These are phyloP conservation scores for Eristalis tenax DNA, from an alignment of 2,888 invertebrate genomes.

Conservation along the genomic window DNA sequence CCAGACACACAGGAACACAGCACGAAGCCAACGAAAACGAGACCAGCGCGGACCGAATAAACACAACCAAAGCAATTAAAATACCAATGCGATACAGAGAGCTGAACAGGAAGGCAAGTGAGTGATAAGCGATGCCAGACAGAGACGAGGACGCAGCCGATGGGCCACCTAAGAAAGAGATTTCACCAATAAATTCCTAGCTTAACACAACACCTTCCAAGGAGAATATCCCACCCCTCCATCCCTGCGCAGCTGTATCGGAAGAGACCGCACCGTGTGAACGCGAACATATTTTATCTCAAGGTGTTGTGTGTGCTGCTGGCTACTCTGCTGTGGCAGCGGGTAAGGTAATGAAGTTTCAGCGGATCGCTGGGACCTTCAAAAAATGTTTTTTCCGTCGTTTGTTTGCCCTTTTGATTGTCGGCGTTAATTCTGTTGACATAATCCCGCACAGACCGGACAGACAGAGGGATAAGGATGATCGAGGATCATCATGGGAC, in stretches of 20 bases:
- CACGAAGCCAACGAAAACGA: not conserved
- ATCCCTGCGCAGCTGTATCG: not conserved
- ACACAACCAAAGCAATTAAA: constrained; percentile 35
- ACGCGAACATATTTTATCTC: constrained; percentile 32
- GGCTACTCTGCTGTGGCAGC: not conserved
- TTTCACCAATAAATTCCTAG: constrained; percentile 55
- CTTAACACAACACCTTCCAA: constrained; percentile 18
- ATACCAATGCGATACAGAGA: constrained; percentile 4
- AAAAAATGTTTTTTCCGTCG: constrained; percentile 14
- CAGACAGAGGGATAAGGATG: not conserved
- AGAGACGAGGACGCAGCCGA: constrained; percentile 23
- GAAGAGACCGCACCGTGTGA: constrained; percentile 19
- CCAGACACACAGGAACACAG: not conserved
- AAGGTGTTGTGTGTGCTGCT: not conserved
- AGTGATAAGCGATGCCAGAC: constrained; percentile 33
- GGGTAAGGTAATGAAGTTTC: constrained; percentile 6
- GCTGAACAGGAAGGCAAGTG: not conserved
- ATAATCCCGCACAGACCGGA: constrained; percentile 23
- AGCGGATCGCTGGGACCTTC: not conserved
- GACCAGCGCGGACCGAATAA: constrained; percentile 10
- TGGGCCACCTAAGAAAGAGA: constrained; percentile 21
- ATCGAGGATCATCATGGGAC: not conserved
- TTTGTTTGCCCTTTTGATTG: constrained; percentile 25
- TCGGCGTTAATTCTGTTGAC: constrained; percentile 31
- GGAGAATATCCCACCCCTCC: constrained; percentile 19